Percentiles rank a stretch among this genome's conserved stretches.
phyloP scores from a whole-genome alignment of 2,113 vertebrate species.

The Labeo rohita region DNA sequence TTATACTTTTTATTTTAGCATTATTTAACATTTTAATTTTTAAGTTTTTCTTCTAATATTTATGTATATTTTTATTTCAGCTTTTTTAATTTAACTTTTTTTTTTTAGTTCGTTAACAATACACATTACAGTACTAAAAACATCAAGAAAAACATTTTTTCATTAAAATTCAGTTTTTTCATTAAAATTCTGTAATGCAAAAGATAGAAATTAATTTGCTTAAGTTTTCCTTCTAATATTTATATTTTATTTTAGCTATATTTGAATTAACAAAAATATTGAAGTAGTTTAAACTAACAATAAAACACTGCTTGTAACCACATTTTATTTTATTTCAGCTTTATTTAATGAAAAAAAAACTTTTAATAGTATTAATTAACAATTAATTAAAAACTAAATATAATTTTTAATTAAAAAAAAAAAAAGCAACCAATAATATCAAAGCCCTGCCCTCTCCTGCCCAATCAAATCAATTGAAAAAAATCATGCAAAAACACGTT shows the following conservation, averaged over 20 bases:
- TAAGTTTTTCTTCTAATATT: neutral
- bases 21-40: too few species aligned
- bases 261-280: neutral
- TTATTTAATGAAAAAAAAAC: too few species aligned
- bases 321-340: too few species aligned
- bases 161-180: too few species aligned
- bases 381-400: too few species aligned
- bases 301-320: neutral
- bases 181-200: too few species aligned
- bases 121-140: neutral
- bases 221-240: too few species aligned
- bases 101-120: neutral
- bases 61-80: too few species aligned
- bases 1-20: neutral
- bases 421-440: neutral
- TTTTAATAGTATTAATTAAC: too few species aligned
- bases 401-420: neutral
- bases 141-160: neutral
- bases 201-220: too few species aligned
- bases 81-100: too few species aligned
- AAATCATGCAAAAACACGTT: neutral
- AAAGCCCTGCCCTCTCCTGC: neutral
- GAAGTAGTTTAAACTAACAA: neutral
- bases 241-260: neutral
- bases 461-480: neutral